A percentile compares a stretch with the other conserved stretches of the same genome.
Evolutionary conservation across 2,797 vertebrate species (phyloP).

Genomic region (Todus mexicanus): DNA sequence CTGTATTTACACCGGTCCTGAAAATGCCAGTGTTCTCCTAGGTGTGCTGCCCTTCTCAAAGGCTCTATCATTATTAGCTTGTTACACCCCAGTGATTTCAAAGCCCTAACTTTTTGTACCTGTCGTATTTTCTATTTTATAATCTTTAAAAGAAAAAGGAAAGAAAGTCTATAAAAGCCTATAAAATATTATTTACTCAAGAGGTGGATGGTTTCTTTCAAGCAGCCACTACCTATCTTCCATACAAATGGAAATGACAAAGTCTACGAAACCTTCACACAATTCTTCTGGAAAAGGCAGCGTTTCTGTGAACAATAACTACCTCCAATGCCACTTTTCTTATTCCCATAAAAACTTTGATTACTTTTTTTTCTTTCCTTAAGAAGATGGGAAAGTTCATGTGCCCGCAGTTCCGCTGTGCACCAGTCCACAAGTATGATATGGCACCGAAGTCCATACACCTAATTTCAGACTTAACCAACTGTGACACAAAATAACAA

Average conservation of each 20-base stretch:
- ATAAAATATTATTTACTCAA: slow-evolving; percentile 39
- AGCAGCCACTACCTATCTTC: background rate
- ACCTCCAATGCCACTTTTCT: background rate
- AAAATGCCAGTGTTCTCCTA: background rate
- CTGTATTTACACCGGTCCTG: background rate
- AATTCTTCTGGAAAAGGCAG: background rate
- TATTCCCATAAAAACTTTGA: background rate
- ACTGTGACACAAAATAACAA: background rate
- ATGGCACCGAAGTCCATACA: background rate
- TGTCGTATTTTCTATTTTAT: background rate
- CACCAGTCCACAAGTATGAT: background rate
- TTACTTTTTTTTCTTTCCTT: background rate
- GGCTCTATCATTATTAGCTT: background rate
- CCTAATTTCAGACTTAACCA: background rate
- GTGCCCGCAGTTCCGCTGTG: background rate
- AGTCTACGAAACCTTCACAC: background rate
- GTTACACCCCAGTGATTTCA: background rate
- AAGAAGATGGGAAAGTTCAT: accelerated
- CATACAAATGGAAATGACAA: background rate
- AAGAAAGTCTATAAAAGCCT: background rate
- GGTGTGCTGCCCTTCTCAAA: background rate
- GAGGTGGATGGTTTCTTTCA: background rate
- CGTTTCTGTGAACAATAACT: background rate
- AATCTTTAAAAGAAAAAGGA: background rate
- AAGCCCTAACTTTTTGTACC: background rate